Percentiles rank a stretch among this genome's conserved stretches.
Conservation (phyloP, 2,113 vertebrate genomes). For the western clawed frog (Xenopus tropicalis) region DNA sequence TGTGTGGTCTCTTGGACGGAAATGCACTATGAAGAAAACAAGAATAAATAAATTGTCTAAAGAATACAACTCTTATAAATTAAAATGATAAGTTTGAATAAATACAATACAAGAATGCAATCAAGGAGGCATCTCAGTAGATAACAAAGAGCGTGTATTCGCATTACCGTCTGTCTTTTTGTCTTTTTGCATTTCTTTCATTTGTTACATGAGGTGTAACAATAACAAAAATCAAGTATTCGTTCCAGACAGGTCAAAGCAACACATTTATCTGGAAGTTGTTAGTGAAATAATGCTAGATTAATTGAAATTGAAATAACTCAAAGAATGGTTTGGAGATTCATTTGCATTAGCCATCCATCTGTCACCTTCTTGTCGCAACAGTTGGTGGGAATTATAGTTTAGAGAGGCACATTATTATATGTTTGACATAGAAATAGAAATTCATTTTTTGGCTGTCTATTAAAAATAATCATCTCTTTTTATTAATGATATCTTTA, state of each 20-base stretch:
- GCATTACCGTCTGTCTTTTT: constrained; percentile 28
- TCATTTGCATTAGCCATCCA: constrained; percentile 14
- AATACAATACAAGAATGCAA: constrained; percentile 5
- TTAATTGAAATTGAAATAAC: constrained; percentile 28
- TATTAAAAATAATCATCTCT: constrained; percentile 4
- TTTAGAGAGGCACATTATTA: constrained; percentile 21
- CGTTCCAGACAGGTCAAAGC: constrained; percentile 30
- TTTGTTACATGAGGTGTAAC: constrained; percentile 32
- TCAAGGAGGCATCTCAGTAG: constrained; percentile 29
- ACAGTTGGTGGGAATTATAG: constrained; percentile 32
- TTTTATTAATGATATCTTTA: background rate
- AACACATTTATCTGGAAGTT: constrained; percentile 36
- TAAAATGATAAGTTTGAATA: background rate
- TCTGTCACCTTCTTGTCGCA: constrained; percentile 15
- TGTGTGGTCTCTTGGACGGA: too few species aligned
- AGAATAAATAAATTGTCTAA: too few species aligned
- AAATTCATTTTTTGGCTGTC: background rate
- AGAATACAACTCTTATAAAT: too few species aligned
- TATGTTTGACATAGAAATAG: constrained; percentile 5
- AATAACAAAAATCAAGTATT: constrained; percentile 23
- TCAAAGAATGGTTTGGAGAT: constrained; percentile 4
- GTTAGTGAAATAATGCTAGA: constrained; percentile 17
- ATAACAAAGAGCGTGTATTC: constrained; percentile 17
- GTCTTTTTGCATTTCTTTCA: constrained; percentile 32
- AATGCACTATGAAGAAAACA: too few species aligned